Conservation (phyloP, 2,888 invertebrate species). For the Caenorhabditis imperialis region DNA sequence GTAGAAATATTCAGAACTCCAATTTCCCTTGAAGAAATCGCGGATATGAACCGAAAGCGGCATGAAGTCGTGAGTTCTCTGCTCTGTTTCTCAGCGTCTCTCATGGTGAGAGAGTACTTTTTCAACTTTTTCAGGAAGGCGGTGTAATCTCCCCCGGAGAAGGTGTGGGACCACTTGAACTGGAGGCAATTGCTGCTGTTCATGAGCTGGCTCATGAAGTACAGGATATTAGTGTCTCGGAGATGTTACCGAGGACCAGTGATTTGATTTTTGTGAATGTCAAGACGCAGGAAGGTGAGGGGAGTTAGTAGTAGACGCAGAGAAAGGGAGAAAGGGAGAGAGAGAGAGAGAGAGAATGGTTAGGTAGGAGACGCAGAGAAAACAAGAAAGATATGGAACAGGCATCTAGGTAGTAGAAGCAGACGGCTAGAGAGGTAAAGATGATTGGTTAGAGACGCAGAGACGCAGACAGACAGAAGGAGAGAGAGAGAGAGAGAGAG, state of each 20-base stretch:
- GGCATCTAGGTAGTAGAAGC: too few relatives aligned
- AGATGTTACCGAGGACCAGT: constrained; percentile 82
- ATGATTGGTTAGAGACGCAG: too few relatives aligned
- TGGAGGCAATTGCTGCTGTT: constrained; percentile 85
- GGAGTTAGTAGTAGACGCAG: too few relatives aligned
- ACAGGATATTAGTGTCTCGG: constrained; percentile 83
- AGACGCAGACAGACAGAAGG: too few relatives aligned
- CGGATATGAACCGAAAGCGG: constrained; percentile 68
- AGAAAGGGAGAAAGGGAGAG: too few relatives aligned
- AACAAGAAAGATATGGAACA: too few relatives aligned
- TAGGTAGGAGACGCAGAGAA: too few relatives aligned
- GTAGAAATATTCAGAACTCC: constrained; percentile 60
- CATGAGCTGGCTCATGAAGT: constrained; percentile 85
- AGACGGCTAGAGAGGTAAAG: too few relatives aligned
- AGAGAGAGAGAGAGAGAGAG: too few relatives aligned
- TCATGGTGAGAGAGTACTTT: background rate
- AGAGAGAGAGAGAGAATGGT: too few relatives aligned
- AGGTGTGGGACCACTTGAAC: constrained; percentile 69
- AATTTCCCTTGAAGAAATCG: constrained; percentile 75
- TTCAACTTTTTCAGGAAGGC: constrained; percentile 53
- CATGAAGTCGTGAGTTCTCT: constrained; percentile 56
- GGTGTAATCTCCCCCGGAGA: constrained; percentile 55
- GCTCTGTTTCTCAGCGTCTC: background rate
- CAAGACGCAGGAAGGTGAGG: constrained; percentile 85
- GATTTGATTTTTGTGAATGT: constrained; percentile 85